phyloP scores from a whole-genome alignment of 2,888 invertebrate species.

The Dynastes tityus region DNA sequence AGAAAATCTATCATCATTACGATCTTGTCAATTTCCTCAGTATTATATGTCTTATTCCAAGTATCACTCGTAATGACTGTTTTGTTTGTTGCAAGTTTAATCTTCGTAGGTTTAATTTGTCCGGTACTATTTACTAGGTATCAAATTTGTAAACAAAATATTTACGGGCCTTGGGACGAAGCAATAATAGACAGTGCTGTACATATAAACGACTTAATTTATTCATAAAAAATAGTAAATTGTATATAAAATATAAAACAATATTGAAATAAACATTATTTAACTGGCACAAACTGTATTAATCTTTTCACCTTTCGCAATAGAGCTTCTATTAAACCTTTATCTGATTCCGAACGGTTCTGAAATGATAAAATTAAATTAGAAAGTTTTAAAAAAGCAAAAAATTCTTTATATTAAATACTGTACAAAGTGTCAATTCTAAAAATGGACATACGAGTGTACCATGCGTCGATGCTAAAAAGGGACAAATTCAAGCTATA shows the following conservation, averaged over 20 bases:
- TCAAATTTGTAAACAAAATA: conserved; percentile 90
- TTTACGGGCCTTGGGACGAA: conserved; percentile 99
- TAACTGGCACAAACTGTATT: conserved; percentile 83
- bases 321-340: conserved; percentile 82
- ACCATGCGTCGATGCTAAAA: not conserved
- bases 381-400: no score
- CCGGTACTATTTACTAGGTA: conserved; percentile 84
- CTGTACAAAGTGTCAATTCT: not conserved
- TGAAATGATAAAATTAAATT: conserved; percentile 64
- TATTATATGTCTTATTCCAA: conserved; percentile 72
- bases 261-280: conserved; percentile 64
- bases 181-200: conserved; percentile 83
- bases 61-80: conserved; percentile 75
- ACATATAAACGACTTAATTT: conserved; percentile 66
- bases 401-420: no score
- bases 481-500: no score
- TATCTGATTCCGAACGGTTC: conserved; percentile 78
- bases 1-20: conserved; percentile 74
- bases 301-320: conserved; percentile 85
- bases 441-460: no score
- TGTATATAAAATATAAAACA: conserved; percentile 52
- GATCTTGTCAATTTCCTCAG: conserved; percentile 72
- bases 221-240: conserved; percentile 52
- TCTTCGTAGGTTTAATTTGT: conserved; percentile 81
- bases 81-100: conserved; percentile 76